These are phyloP conservation scores for Poeciliopsis gracilis DNA, from an alignment of 2,797 vertebrate species.

Conservation along the genomic window DNA sequence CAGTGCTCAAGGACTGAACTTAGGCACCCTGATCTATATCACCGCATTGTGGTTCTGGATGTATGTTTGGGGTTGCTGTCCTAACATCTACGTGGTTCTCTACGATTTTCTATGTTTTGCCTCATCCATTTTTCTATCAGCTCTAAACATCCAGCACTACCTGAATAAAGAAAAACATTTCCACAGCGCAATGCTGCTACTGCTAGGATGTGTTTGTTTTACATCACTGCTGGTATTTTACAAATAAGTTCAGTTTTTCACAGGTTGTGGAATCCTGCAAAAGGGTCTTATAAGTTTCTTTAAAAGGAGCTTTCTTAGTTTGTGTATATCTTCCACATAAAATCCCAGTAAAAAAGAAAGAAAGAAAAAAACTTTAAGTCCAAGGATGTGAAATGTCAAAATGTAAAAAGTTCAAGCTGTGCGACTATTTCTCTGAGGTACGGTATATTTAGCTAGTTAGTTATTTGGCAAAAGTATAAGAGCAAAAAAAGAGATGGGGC, in stretches of 20 bases:
- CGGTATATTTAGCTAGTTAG: background rate
- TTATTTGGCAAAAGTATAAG: conserved; percentile 47
- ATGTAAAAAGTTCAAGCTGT: background rate
- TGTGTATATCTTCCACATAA: background rate
- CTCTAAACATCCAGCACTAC: background rate
- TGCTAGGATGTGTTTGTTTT: background rate
- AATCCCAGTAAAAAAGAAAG: background rate
- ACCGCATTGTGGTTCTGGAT: background rate
- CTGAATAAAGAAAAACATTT: background rate
- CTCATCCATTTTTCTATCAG: background rate
- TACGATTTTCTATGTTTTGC: background rate
- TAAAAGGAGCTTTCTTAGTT: background rate
- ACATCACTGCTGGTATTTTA: background rate
- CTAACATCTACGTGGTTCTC: background rate
- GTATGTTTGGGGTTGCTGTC: background rate
- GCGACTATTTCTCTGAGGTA: background rate
- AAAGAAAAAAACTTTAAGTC: background rate
- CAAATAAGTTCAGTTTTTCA: background rate
- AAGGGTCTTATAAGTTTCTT: background rate
- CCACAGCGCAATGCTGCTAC: background rate
- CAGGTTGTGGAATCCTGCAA: background rate
- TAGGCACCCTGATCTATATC: background rate
- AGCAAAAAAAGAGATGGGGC: conserved; percentile 27
- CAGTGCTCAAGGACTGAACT: background rate
- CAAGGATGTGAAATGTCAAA: background rate